A percentile compares a stretch with the other conserved stretches of the same genome.
Conservation (phyloP, 64 coral and sea anemone species). For the Montipora sp. region DNA sequence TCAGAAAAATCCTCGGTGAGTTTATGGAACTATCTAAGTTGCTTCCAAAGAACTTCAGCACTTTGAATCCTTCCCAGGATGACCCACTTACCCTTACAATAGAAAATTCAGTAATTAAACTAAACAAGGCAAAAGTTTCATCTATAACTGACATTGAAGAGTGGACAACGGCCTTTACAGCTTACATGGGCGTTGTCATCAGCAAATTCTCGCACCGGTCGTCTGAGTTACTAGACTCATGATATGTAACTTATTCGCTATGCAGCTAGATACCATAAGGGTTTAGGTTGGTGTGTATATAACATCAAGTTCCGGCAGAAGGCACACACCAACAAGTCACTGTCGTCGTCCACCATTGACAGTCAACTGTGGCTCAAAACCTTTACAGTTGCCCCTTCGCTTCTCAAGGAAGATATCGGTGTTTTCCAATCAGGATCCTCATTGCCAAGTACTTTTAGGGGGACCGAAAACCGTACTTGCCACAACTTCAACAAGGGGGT, state of each 20-base stretch:
- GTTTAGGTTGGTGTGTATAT: conserved; percentile 51
- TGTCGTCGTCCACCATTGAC: conserved; percentile 28
- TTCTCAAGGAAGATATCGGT: conserved; percentile 21
- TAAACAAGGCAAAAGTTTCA: neutral
- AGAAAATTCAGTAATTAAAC: neutral
- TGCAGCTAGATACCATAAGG: conserved; percentile 27
- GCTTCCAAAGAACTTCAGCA: neutral
- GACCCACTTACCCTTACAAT: neutral
- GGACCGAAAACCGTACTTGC: conserved; percentile 33
- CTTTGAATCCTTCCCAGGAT: neutral
- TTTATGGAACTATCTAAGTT: neutral
- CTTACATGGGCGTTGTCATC: neutral
- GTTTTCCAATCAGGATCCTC: conserved; percentile 34
- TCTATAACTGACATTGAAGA: neutral
- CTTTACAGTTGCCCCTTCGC: conserved; percentile 42
- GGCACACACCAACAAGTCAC: conserved; percentile 5
- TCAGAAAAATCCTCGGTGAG: neutral
- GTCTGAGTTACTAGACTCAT: neutral
- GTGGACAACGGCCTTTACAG: conserved; percentile 14
- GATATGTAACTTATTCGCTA: conserved; percentile 48
- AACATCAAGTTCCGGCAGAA: too few species aligned
- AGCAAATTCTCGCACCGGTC: neutral
- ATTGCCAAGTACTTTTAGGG: neutral
- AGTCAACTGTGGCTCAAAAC: conserved; percentile 49
- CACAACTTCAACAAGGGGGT: conserved; percentile 22